Percentiles rank a stretch among this genome's conserved stretches.
Evolutionary conservation across 2,888 invertebrate genomes (phyloP).

Genomic region (Linnaemya tessellans): DNA sequence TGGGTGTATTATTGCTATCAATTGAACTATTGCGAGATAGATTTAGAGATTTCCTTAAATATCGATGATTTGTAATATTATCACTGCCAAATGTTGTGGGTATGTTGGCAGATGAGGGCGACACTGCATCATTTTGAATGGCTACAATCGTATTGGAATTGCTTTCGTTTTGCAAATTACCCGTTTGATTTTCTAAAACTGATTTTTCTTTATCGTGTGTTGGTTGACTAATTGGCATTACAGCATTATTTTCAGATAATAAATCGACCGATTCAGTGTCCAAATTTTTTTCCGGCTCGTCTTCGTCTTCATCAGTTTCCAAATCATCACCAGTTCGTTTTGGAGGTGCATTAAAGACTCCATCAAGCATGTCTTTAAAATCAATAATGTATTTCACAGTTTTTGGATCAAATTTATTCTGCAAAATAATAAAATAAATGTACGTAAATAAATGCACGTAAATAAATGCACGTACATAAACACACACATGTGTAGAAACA

Average conservation of each 20-base stretch:
- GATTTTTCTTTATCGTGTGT: background rate
- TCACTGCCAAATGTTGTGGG: slow-evolving; percentile 78
- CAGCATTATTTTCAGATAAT: background rate
- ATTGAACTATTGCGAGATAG: slow-evolving; percentile 70
- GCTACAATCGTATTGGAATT: slow-evolving; percentile 4
- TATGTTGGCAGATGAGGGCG: slow-evolving; percentile 61
- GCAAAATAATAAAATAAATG: slow-evolving; percentile 42
- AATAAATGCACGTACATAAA: no score
- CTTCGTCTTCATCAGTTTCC: slow-evolving; percentile 64
- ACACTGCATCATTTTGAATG: slow-evolving; percentile 44
- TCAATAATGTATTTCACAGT: slow-evolving; percentile 77
- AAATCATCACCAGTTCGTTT: slow-evolving; percentile 65
- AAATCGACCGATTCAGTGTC: slow-evolving; percentile 24
- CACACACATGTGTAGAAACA: no score
- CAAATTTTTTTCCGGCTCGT: slow-evolving; percentile 29
- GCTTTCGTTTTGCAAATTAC: slow-evolving; percentile 28
- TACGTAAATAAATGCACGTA: background rate
- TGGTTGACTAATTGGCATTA: background rate
- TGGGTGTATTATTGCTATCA: slow-evolving; percentile 51
- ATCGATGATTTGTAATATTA: slow-evolving; percentile 75
- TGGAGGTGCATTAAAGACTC: slow-evolving; percentile 77
- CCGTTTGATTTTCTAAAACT: background rate
- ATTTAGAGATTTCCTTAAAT: slow-evolving; percentile 73
- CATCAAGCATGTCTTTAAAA: slow-evolving; percentile 81
- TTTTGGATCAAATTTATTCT: slow-evolving; percentile 81